Conservation (phyloP, 2,888 invertebrate genomes). For the Pecten maximus region DNA sequence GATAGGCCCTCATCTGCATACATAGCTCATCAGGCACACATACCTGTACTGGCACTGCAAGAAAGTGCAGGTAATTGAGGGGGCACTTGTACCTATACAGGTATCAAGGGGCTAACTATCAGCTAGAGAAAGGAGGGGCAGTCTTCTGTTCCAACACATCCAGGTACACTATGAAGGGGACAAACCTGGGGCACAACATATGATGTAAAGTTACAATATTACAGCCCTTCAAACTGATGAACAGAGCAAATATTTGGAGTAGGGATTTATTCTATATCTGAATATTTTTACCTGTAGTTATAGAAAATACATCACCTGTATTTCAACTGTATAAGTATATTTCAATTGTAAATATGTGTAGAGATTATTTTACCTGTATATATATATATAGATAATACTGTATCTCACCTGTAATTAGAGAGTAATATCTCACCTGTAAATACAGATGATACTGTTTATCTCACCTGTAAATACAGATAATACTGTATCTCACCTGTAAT, state of each 20-base stretch:
- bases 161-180: not conserved
- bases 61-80: constrained; percentile 13
- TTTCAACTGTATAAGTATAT: too few species aligned
- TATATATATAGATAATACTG: too few species aligned
- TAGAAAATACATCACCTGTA: too few species aligned
- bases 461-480: not conserved
- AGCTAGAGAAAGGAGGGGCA: not conserved
- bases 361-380: too few species aligned
- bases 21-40: constrained; percentile 23
- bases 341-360: too few species aligned
- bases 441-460: not conserved
- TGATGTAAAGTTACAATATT: not conserved
- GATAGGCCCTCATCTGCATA: constrained; percentile 35
- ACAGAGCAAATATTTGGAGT: not conserved
- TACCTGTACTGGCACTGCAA: not conserved
- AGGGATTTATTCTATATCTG: not conserved
- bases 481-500: not conserved
- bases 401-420: not conserved
- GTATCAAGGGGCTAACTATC: not conserved
- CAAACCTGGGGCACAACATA: not conserved
- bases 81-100: constrained; percentile 15
- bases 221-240: not conserved
- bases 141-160: not conserved
- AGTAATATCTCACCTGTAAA: not conserved
- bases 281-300: not conserved